These are phyloP conservation scores for Glomeris maerens DNA, from an alignment of 1,140 invertebrate genomes.

Conservation along the genomic window DNA sequence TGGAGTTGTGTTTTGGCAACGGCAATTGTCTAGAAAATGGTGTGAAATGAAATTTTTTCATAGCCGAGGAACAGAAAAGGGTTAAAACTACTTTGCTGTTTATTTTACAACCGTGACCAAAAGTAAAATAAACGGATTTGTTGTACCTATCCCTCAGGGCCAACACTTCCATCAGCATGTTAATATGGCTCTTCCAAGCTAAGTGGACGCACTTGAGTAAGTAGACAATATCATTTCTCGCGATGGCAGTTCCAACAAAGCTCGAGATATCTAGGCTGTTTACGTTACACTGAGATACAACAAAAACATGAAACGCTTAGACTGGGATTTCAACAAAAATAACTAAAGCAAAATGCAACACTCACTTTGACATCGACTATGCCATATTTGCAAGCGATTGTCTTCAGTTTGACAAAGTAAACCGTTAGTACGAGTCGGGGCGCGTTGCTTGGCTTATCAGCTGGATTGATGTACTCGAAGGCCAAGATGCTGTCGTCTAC, in stretches of 20 bases:
- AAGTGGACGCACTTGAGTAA: not conserved
- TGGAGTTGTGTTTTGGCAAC: too few species aligned
- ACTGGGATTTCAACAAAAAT: not conserved
- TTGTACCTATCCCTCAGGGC: too few species aligned
- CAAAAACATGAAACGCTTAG: not conserved
- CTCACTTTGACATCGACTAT: not conserved
- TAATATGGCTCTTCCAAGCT: too few species aligned
- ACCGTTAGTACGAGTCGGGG: constrained; percentile 1
- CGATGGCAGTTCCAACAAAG: not conserved
- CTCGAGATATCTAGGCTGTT: not conserved
- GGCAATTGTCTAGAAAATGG: too few species aligned
- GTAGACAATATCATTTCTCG: not conserved
- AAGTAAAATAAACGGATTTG: too few species aligned
- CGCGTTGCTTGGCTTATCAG: not conserved
- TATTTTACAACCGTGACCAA: too few species aligned
- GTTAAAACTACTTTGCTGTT: too few species aligned
- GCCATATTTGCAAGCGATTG: not conserved
- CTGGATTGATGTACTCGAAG: not conserved
- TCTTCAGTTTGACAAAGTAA: not conserved
- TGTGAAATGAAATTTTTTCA: too few species aligned
- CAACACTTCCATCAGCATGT: too few species aligned
- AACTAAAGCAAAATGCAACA: not conserved
- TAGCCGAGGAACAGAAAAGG: too few species aligned
- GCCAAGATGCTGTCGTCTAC: not conserved
- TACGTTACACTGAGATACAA: not conserved